A percentile compares a stretch with the other conserved stretches of the same genome.
Evolutionary conservation across 2,797 vertebrate genomes (phyloP).

Genomic region (Valencia hispanica): DNA sequence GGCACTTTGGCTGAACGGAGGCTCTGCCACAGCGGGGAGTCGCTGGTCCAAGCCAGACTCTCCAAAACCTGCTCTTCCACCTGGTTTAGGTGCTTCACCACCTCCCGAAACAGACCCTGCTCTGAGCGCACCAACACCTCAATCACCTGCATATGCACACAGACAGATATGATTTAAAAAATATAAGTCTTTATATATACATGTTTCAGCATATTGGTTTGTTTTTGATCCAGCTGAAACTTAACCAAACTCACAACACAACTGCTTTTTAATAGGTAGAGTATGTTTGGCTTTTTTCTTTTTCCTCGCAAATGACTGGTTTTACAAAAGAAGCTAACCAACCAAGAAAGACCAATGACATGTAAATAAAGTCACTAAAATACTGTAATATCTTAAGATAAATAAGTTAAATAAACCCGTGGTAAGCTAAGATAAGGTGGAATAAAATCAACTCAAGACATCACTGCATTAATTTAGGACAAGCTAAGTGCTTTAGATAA

Average conservation of each 20-base stretch:
- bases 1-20: constrained; percentile 86
- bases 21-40: constrained; percentile 87
- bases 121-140: constrained; percentile 91
- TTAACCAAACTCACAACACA: neutral
- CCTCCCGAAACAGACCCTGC: constrained; percentile 89
- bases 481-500: neutral
- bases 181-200: neutral
- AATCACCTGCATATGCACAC: constrained; percentile 81
- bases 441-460: neutral
- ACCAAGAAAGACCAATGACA: neutral
- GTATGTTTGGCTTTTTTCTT: neutral
- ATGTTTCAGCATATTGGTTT: neutral
- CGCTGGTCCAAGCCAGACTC: constrained; percentile 86
- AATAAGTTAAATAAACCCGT: neutral
- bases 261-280: neutral
- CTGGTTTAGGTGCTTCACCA: constrained; percentile 91
- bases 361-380: neutral
- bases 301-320: too few species aligned
- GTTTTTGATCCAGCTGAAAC: neutral
- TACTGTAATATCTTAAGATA: neutral
- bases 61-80: constrained; percentile 93
- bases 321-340: neutral
- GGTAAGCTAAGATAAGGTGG: neutral
- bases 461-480: neutral
- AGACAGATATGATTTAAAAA: neutral